Evolutionary conservation across 2,888 invertebrate species (phyloP).

Genomic region (Scaptomyza parva): DNA sequence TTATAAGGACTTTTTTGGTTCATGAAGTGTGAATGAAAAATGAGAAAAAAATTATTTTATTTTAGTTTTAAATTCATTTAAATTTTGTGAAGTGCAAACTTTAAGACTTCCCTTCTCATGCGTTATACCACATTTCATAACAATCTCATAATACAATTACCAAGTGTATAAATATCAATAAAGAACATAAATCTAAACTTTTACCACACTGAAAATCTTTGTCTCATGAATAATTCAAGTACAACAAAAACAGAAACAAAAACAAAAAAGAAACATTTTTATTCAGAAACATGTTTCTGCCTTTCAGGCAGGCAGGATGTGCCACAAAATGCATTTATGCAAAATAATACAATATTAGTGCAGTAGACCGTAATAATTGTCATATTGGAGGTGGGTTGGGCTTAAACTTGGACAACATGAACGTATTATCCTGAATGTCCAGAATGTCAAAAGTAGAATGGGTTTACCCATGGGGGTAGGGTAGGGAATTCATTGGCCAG

Average conservation of each 20-base stretch:
- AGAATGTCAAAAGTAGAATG: neutral
- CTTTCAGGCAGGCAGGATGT: conserved; percentile 4
- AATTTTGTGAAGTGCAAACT: no score
- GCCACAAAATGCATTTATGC: conserved; percentile 67
- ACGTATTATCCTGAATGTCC: conserved; percentile 3
- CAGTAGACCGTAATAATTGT: conserved; percentile 80
- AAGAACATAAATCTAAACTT: neutral
- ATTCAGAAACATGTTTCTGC: neutral
- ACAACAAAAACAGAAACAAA: no score
- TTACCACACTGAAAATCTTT: neutral
- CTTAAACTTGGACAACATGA: conserved; percentile 31
- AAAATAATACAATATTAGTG: conserved; percentile 73
- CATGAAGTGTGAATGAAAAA: neutral
- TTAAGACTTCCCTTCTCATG: no score
- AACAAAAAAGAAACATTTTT: no score
- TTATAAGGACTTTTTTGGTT: neutral
- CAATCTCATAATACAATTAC: no score
- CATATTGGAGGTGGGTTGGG: conserved; percentile 56
- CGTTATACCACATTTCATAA: no score
- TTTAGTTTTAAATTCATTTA: neutral
- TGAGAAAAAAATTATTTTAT: neutral
- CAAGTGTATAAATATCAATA: neutral
- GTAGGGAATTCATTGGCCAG: conserved; percentile 37
- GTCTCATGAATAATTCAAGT: neutral
- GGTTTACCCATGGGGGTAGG: neutral